Evolutionary conservation across 2,797 vertebrate genomes (phyloP).

Genomic region (Lepus oiostolus): DNA sequence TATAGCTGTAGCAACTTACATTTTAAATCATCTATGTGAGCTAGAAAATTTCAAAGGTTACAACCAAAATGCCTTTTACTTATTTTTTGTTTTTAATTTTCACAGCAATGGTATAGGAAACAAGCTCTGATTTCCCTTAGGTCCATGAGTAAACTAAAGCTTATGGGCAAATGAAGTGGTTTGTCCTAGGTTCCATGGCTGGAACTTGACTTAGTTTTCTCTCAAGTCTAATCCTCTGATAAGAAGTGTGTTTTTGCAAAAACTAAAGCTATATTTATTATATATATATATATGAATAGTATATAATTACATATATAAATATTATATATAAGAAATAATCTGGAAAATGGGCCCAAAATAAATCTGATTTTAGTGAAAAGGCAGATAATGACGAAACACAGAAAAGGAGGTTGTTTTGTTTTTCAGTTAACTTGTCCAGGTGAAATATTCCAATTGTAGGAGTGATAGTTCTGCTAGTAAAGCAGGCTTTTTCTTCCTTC

Average conservation of each 20-base stretch:
- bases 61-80: constrained; percentile 18
- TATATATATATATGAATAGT: neutral
- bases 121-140: neutral
- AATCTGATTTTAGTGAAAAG: neutral
- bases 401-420: neutral
- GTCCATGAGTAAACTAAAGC: neutral
- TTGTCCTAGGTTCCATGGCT: neutral
- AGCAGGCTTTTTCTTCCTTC: neutral
- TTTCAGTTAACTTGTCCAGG: neutral
- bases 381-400: neutral
- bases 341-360: neutral
- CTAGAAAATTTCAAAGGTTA: constrained; percentile 42
- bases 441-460: neutral
- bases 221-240: neutral
- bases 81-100: constrained; percentile 43
- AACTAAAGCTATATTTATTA: neutral
- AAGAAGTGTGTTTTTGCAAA: neutral
- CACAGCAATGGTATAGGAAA: neutral
- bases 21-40: constrained; percentile 50
- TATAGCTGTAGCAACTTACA: constrained; percentile 18
- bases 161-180: neutral
- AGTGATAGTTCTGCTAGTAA: neutral
- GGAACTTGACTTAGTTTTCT: neutral
- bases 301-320: no score
- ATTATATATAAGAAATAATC: neutral